Evolutionary conservation across 1,140 invertebrate species (phyloP), one percentile per base, ranked within the genome.

Genomic region (Colletes gigas): DNA sequence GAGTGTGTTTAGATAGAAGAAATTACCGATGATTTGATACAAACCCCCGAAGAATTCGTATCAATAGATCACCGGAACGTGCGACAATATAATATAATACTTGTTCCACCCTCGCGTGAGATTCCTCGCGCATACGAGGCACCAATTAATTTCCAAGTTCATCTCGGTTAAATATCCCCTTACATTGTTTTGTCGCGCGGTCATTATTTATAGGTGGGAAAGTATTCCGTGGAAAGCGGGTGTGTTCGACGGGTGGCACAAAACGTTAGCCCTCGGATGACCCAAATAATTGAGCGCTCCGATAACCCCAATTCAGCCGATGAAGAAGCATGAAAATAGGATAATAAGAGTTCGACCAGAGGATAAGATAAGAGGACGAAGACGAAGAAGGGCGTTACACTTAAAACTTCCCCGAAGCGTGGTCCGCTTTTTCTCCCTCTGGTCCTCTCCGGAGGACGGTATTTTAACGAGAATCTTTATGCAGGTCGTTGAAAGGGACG

Each of bases 241-340:
- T 19, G 47, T 52, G 75, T 74, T 66, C 59, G 60, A 72, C 30
- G 59, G 59, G 15, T 14, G 21, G 78, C 41, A 55, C 55, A 75
- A 82, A 82, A 70, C 70, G 52, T 39, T 60, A 50, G 60, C 47
- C 57, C 10, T 19, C 30, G 70, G 62, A 78, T 76, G 75, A 81
- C 76, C 80, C 70, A 82, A 81, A 86, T 86, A 88, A 82, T 88
- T 77, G 73, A 87, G 82, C 73, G 63, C 63, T 62, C 73, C 30
- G 73, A 80, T 86, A 87, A 83, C 77, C 77, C 50, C 77, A 81
- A 87, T 86, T 80, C 63, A 14, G 30, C 44, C 75, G 72, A 85
- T 85, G 71, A 85, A 83, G 76, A 70, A 77, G 54, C 73, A 70
- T 73, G 81, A 60, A 76, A 86, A 77, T 81, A 67, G 73, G 63